A percentile compares a stretch with the other conserved stretches of the same genome.
phyloP scores from a whole-genome alignment of 2,888 invertebrate genomes.

The Deroplatys truncata region DNA sequence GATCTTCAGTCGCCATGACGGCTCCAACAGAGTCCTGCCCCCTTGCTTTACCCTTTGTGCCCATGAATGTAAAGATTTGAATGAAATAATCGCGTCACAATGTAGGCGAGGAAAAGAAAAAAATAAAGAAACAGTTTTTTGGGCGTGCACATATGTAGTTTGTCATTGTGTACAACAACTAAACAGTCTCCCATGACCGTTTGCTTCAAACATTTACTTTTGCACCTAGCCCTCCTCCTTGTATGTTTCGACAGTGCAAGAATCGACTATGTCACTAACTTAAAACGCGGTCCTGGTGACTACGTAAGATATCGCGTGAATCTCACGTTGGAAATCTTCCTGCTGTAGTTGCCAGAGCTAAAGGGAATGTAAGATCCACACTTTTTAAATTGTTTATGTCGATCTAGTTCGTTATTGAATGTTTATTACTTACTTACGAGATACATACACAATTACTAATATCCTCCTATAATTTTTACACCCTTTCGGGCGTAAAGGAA shows the following conservation, averaged over 20 bases:
- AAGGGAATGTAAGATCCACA: too few species aligned
- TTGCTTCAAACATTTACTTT: background rate
- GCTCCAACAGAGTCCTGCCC: background rate
- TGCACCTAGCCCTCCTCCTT: background rate
- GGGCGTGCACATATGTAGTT: background rate
- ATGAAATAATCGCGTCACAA: background rate
- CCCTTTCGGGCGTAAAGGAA: too few species aligned
- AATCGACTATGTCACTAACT: background rate
- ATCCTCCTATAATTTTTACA: too few species aligned
- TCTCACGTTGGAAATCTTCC: too few species aligned
- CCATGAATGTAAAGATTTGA: background rate
- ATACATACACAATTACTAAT: too few species aligned
- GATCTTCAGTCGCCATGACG: background rate
- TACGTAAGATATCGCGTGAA: too few species aligned
- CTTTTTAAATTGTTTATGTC: too few species aligned
- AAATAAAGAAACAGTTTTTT: background rate
- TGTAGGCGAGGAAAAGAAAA: background rate
- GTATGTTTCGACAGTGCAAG: background rate
- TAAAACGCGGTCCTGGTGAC: too few species aligned
- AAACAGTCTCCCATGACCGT: background rate
- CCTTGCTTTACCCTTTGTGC: background rate
- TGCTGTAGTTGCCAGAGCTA: too few species aligned
- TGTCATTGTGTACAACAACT: slow-evolving; percentile 12
- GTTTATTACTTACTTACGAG: too few species aligned
- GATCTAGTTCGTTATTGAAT: too few species aligned